Base-by-base conservation (phyloP, 2,888 invertebrate genomes). In the Hemithea aestivaria region DNA sequence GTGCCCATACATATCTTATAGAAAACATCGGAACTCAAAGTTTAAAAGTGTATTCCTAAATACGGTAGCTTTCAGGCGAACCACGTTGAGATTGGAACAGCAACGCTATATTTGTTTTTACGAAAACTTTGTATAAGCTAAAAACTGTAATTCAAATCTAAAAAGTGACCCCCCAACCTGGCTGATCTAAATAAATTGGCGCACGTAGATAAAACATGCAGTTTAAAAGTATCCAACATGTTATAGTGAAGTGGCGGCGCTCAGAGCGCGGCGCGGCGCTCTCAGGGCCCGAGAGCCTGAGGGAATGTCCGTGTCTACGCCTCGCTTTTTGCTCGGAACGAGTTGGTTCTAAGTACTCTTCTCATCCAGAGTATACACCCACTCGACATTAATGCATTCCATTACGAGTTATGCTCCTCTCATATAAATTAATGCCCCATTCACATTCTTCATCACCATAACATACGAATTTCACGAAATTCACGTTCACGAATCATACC, bases 361-460 rank as follows among this genome's bases (percentile, higher is more conserved):
- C 58, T 56, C 54, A 56, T 56, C 58, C 54, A 58, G 49, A 51
- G 56, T 54, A 16, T 16, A 61, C 55, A 52, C 52, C 55, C 58
- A 55, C 67, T 73, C 60, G 49, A 68, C 67, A 63, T 70, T 72
- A 75, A 76, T 76, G 71, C 67, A 66, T 75, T 70, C 70, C 73
- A 73, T 76, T 72, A 75, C 56, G 60, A 71, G 59, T 61, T 63
- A 63, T 57, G 59, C 66, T 64, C 58, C 61, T 50, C 56, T 62
- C 63, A 68, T 65, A 64, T 61, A 72, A 73, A 73, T 71, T 64
- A 71, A 68, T 62, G 54, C 60, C 57, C 54, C 60, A 63, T 64
- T 66, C 59, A 54, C 52, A 62, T 63, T 57, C 57, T 57, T 58
- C 44, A 45, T 51, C 51, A 52, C 55, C 45, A 52, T 57, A 56